Conservation (phyloP, 2,113 vertebrate species). For the Murina feae region DNA sequence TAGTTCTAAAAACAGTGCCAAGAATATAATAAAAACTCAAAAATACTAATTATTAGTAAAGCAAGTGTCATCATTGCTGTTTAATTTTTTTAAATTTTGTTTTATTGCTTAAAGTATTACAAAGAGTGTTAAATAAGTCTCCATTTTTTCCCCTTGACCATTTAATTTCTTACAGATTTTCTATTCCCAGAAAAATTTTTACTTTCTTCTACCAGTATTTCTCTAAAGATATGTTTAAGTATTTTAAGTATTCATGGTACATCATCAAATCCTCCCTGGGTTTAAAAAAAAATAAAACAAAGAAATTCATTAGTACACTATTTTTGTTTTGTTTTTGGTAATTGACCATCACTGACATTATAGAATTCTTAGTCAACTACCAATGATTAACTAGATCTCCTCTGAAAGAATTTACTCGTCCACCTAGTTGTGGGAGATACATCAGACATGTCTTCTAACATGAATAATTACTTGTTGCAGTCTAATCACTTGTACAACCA, state of each 20-base stretch:
- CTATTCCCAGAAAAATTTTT: neutral
- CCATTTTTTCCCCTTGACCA: too few relatives aligned
- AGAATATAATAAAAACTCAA: conserved; percentile 12
- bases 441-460: neutral
- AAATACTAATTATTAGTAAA: neutral
- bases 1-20: neutral
- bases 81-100: conserved; percentile 20
- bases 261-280: neutral
- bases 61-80: neutral
- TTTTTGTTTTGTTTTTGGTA: neutral
- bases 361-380: neutral
- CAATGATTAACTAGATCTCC: neutral
- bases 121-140: too few relatives aligned
- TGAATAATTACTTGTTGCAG: neutral
- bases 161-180: neutral
- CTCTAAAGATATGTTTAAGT: neutral
- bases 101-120: too few relatives aligned
- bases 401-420: neutral
- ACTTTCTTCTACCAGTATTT: neutral
- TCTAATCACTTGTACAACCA: neutral
- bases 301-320: neutral
- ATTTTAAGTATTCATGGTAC: neutral
- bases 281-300: neutral
- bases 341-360: neutral
- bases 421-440: neutral